phyloP scores from a whole-genome alignment of 2,113 vertebrate genomes.

The Hyperoodon ampullatus region DNA sequence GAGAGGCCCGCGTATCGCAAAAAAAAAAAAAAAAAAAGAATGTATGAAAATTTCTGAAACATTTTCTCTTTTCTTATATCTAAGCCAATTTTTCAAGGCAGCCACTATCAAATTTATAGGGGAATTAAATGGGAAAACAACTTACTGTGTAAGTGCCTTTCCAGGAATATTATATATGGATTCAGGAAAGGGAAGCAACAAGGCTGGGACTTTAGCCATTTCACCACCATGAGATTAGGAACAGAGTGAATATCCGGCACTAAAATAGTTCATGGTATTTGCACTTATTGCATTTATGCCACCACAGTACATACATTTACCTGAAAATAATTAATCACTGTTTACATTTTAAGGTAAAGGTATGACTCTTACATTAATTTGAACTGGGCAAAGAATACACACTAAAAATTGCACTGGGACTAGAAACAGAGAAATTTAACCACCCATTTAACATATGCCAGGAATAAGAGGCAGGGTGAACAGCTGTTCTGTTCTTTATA shows the following conservation, averaged over 20 bases:
- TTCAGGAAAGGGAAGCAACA: neutral
- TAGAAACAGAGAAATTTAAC: constrained; percentile 22
- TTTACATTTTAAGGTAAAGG: constrained; percentile 2
- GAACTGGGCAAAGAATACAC: neutral
- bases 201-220: neutral
- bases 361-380: neutral
- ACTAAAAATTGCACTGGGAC: neutral
- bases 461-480: neutral
- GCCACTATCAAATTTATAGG: neutral
- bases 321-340: constrained; percentile 5
- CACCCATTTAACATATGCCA: neutral
- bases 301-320: neutral
- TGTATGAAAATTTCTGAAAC: neutral
- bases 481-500: neutral
- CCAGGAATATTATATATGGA: neutral
- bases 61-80: neutral
- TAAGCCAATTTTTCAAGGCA: neutral
- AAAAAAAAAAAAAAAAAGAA: neutral
- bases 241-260: neutral
- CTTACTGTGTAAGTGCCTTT: neutral
- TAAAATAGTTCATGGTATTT: neutral
- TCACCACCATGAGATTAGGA: neutral
- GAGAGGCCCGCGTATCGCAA: too few relatives aligned
- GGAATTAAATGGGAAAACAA: neutral
- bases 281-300: neutral